Evolutionary conservation across 2,888 invertebrate genomes (phyloP).

Genomic region (Horisme vitalbata): DNA sequence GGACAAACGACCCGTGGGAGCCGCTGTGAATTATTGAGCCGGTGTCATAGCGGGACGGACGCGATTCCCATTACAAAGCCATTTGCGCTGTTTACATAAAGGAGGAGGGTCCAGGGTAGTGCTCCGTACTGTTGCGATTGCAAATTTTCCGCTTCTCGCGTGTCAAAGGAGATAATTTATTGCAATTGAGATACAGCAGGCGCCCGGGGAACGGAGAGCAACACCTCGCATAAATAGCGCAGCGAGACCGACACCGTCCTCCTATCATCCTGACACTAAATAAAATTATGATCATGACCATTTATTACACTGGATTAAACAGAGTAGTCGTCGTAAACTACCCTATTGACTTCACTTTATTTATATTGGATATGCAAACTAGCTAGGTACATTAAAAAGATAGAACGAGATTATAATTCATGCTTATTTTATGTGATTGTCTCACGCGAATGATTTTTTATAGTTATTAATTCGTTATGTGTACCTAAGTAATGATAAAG

Average conservation of each 20-base stretch:
- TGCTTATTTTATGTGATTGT: slow-evolving; percentile 16
- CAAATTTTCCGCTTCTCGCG: slow-evolving; percentile 75
- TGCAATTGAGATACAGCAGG: slow-evolving; percentile 73
- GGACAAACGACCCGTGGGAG: slow-evolving; percentile 76
- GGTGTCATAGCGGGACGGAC: slow-evolving; percentile 66
- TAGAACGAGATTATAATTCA: slow-evolving; percentile 14
- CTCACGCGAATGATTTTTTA: slow-evolving; percentile 20
- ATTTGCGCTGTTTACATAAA: slow-evolving; percentile 76
- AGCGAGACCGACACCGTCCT: slow-evolving; percentile 53
- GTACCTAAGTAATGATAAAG: too few species aligned
- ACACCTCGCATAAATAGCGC: slow-evolving; percentile 70
- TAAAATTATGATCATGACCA: slow-evolving; percentile 67
- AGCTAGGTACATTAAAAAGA: background rate
- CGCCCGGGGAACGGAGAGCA: slow-evolving; percentile 57
- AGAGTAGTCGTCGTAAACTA: slow-evolving; percentile 45
- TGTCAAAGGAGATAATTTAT: slow-evolving; percentile 77
- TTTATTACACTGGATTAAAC: slow-evolving; percentile 59
- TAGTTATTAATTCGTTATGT: background rate
- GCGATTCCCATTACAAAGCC: slow-evolving; percentile 72
- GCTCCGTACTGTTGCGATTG: slow-evolving; percentile 61
- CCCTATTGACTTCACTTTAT: slow-evolving; percentile 29
- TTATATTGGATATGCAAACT: slow-evolving; percentile 25
- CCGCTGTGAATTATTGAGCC: slow-evolving; percentile 70
- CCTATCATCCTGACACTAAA: slow-evolving; percentile 63
- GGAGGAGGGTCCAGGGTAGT: slow-evolving; percentile 59